Percentiles rank a stretch among this genome's conserved stretches.
Evolutionary conservation across 2,888 invertebrate genomes (phyloP).

Genomic region (Rutpela maculata): DNA sequence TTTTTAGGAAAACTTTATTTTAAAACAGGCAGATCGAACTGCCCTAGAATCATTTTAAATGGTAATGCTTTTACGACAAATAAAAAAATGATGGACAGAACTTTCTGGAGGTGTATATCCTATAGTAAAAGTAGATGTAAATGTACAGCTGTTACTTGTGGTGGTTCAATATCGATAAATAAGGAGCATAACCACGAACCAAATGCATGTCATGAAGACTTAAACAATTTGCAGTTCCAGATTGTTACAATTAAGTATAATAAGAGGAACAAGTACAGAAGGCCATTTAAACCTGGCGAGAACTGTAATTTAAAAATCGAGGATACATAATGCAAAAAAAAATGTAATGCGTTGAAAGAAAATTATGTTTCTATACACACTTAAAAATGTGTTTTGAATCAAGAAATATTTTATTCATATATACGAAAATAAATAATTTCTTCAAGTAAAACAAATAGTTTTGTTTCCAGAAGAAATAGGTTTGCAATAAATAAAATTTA

Average conservation of each 20-base stretch:
- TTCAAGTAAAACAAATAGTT: no score
- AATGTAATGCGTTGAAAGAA: no score
- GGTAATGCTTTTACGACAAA: conserved; percentile 33
- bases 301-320: neutral
- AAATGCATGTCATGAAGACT: conserved; percentile 1
- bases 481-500: no score
- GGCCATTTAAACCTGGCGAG: neutral
- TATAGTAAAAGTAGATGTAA: conserved; percentile 24
- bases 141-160: conserved; percentile 20
- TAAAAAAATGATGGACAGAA: conserved; percentile 27
- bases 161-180: conserved; percentile 9
- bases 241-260: conserved; percentile 22
- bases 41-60: conserved; percentile 35
- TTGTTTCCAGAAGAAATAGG: no score
- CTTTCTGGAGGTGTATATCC: conserved; percentile 38
- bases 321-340: neutral
- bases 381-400: no score
- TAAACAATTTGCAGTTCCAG: conserved; percentile 9
- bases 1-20: conserved; percentile 48
- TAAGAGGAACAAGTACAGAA: neutral
- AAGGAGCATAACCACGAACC: conserved; percentile 27
- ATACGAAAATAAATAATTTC: no score
- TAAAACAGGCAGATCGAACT: conserved; percentile 28
- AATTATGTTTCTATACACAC: no score
- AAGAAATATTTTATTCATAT: no score